Percentiles rank a stretch among this genome's conserved stretches.
phyloP scores from a whole-genome alignment of 2,113 vertebrate genomes.

The Onychostruthus taczanowskii region DNA sequence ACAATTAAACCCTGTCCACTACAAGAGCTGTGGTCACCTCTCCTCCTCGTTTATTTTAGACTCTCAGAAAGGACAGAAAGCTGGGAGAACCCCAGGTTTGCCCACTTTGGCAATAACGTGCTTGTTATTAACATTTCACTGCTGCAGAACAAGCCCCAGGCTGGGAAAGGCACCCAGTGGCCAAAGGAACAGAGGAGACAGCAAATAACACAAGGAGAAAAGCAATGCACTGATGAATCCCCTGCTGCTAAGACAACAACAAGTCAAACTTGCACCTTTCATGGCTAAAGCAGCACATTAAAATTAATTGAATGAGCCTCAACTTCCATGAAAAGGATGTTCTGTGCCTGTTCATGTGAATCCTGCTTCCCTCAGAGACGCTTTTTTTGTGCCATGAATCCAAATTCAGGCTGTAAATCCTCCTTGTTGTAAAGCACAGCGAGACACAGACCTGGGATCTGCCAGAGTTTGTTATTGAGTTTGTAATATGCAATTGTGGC shows the following conservation, averaged over 20 bases:
- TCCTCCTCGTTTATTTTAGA: not conserved
- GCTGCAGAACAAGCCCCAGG: not conserved
- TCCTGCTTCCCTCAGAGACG: not conserved
- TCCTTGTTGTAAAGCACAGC: not conserved
- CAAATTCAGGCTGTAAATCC: not conserved
- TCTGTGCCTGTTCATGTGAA: not conserved
- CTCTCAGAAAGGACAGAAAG: not conserved
- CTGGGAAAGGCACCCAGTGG: not conserved
- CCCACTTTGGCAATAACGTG: not conserved
- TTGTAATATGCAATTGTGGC: conserved; percentile 28
- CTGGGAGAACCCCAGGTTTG: not conserved
- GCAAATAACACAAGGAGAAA: not conserved
- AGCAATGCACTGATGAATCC: not conserved
- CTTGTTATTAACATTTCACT: not conserved
- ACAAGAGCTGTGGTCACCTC: not conserved
- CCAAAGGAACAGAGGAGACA: not conserved
- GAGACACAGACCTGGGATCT: not conserved
- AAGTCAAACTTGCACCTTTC: conserved; percentile 9
- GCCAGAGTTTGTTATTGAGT: conserved; percentile 30
- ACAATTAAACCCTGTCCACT: not conserved
- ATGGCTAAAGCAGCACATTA: not conserved
- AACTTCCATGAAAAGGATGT: not conserved
- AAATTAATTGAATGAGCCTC: conserved; percentile 35
- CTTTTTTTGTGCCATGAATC: not conserved
- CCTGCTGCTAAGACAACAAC: not conserved